Base-by-base conservation (phyloP, 2,888 invertebrate species). In the Baccha elongata region DNA sequence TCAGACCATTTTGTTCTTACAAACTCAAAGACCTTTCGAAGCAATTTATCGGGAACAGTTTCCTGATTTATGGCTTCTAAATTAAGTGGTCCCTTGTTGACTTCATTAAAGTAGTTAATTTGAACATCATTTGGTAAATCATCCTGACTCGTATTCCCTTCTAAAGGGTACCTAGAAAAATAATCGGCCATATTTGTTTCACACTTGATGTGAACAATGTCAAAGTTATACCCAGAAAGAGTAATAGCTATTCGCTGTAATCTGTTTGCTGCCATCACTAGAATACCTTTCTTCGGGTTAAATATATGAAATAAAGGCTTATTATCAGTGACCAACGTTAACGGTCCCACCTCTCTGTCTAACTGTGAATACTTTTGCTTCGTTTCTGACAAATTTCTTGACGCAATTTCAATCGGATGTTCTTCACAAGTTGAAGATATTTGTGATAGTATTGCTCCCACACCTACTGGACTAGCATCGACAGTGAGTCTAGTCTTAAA, bases 371-470 rank as follows among this genome's bases (percentile, higher is more conserved):
- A 87, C 19, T 84, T 84, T 46, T 15, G 37, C 50, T 90, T 86
- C 2, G 86, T 86, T 35, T 32, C 85, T 69, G 65, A 86, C 72
- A 86, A 86, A 48, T 83, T 88, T 86, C 79, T 74, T 10, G 87
- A 89, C 0, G 88, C 88, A 85, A 87, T 90, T 5, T 86, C 86
- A 23, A 89, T 88, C 8, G 89, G 90, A 35, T 88, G 80, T 89
- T 87, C 15, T 71, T 13, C n/a, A 19, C 53, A 5, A 32, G 3
- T 1, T 1, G 29, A 8, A 2, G 8, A 8, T 1, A 8, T 7
- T 8, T 32, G 29, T 1, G 29, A 32, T 4, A 32, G 8, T 1
- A 8, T 8, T 7, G 29, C 29, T 8, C 7, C 29, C 2, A 32
- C 8, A 3, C 29, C 29, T 32, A 8, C 8, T 8, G 5, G 7